These are phyloP conservation scores for Orthonyx spaldingii DNA, from an alignment of 2,113 vertebrate genomes.

Conservation along the genomic window DNA sequence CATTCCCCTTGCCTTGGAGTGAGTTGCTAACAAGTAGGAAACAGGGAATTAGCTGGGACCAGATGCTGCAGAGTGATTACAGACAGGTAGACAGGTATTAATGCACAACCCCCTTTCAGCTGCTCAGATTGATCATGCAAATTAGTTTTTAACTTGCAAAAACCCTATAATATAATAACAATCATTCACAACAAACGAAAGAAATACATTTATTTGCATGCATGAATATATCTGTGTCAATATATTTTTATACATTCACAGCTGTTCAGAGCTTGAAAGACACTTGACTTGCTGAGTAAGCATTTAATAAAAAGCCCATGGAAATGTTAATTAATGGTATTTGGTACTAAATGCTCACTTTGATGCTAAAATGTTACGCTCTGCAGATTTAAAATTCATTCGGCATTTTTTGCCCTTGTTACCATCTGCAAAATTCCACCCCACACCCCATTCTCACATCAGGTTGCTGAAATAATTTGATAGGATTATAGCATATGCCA, in stretches of 20 bases:
- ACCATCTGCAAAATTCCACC: constrained; percentile 57
- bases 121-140: not conserved
- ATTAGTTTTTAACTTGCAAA: constrained; percentile 19
- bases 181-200: not conserved
- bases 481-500: constrained; percentile 32
- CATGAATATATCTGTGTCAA: constrained; percentile 52
- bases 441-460: constrained; percentile 59
- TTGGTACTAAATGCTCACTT: constrained; percentile 67
- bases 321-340: constrained; percentile 67
- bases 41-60: not conserved
- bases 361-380: constrained; percentile 60
- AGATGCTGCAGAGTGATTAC: not conserved
- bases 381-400: constrained; percentile 55
- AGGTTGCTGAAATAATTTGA: constrained; percentile 55
- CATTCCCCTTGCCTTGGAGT: not conserved
- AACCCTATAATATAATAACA: not conserved
- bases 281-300: constrained; percentile 66
- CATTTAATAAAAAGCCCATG: constrained; percentile 63
- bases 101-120: not conserved
- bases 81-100: constrained; percentile 40
- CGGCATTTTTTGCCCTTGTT: constrained; percentile 57
- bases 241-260: constrained; percentile 67
- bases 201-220: constrained; percentile 63
- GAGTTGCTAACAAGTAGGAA: not conserved
- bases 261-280: constrained; percentile 57